These are phyloP conservation scores for Erannis defoliaria DNA, from an alignment of 2,888 invertebrate species.

Conservation along the genomic window DNA sequence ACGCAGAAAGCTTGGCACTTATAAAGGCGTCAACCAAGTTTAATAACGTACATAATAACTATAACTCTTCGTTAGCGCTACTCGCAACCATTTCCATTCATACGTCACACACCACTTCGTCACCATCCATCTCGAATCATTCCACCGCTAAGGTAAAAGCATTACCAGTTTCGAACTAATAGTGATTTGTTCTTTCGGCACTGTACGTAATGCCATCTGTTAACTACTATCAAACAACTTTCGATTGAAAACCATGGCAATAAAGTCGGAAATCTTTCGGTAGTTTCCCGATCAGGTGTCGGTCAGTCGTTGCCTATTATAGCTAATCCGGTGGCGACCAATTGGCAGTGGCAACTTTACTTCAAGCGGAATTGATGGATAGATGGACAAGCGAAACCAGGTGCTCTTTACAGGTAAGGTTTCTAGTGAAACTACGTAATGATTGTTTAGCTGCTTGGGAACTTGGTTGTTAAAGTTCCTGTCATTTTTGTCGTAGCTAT, in stretches of 20 bases:
- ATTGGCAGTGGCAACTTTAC: constrained; percentile 70
- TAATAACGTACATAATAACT: constrained; percentile 18
- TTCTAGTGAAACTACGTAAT: constrained; percentile 69
- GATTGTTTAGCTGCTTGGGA: constrained; percentile 49
- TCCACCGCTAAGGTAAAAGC: constrained; percentile 61
- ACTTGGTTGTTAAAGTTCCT: constrained; percentile 24
- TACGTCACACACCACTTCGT: constrained; percentile 53
- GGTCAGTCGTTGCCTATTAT: constrained; percentile 61
- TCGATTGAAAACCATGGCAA: constrained; percentile 39
- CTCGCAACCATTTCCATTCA: constrained; percentile 54
- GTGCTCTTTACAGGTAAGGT: constrained; percentile 62
- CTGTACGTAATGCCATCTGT: constrained; percentile 60
- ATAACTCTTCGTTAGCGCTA: constrained; percentile 31
- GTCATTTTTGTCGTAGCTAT: constrained; percentile 6
- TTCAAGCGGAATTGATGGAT: constrained; percentile 75
- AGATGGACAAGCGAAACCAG: constrained; percentile 70
- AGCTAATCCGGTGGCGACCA: constrained; percentile 64
- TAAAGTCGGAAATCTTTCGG: constrained; percentile 57
- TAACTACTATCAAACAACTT: constrained; percentile 43
- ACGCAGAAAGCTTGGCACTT: constrained; percentile 1
- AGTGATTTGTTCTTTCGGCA: constrained; percentile 69
- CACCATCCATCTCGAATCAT: constrained; percentile 47
- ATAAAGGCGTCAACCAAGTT: constrained; percentile 28
- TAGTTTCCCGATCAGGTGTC: constrained; percentile 31
- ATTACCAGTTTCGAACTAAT: constrained; percentile 66